phyloP scores from a whole-genome alignment of 2,888 invertebrate species.

The Marasmarcha lunaedactyla region DNA sequence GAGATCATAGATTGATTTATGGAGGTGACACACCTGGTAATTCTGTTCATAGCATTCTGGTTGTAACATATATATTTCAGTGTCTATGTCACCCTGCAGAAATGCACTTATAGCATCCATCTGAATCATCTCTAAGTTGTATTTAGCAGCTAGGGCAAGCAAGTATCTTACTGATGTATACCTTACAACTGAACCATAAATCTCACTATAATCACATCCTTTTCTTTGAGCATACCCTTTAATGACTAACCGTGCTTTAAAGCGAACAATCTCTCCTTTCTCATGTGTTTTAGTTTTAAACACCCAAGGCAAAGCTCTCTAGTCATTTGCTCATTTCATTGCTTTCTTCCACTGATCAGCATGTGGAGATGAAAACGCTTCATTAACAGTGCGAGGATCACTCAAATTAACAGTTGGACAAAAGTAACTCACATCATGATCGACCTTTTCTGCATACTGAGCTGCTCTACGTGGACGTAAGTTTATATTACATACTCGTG shows the following conservation, averaged over 20 bases:
- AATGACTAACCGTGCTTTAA: constrained; percentile 14
- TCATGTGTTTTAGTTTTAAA: constrained; percentile 9
- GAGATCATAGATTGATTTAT: constrained; percentile 17
- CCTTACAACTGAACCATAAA: constrained; percentile 16
- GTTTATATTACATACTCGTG: constrained; percentile 13
- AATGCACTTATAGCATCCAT: constrained; percentile 19
- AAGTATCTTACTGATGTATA: constrained; percentile 11
- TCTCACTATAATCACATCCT: constrained; percentile 15
- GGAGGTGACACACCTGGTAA: constrained; percentile 14
- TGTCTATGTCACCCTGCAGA: constrained; percentile 19
- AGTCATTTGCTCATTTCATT: background rate
- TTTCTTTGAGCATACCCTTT: constrained; percentile 16
- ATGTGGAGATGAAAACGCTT: too few relatives aligned
- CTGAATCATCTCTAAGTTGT: constrained; percentile 14
- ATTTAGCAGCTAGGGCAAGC: constrained; percentile 14
- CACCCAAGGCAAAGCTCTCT: background rate
- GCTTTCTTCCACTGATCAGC: background rate
- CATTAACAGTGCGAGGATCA: constrained; percentile 11
- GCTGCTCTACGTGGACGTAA: constrained; percentile 12
- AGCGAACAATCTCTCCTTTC: constrained; percentile 9
- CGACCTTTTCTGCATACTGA: too few relatives aligned
- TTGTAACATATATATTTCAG: too few relatives aligned
- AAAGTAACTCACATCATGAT: constrained; percentile 12
- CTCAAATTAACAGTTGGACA: constrained; percentile 9
- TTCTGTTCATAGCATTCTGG: constrained; percentile 10